Evolutionary conservation across 1,140 invertebrate species (phyloP).

Genomic region (Sarcophaga bullata): DNA sequence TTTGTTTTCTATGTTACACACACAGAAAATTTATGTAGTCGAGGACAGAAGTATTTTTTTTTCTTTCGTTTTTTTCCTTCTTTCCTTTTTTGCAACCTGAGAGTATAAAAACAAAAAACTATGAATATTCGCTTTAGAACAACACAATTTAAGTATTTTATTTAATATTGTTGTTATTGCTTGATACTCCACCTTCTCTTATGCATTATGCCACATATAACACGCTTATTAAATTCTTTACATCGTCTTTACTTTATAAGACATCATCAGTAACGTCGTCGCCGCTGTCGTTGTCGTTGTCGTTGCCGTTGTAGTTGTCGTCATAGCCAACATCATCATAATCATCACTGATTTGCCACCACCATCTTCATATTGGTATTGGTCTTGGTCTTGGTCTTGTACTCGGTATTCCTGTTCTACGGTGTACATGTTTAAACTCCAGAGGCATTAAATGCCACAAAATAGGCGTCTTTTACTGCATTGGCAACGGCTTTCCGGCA

Average conservation of each 20-base stretch:
- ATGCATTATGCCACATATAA: not conserved
- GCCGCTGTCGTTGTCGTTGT: not conserved
- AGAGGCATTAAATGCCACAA: slow-evolving; percentile 26
- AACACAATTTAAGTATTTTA: not conserved
- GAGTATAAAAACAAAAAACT: no score
- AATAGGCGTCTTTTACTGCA: slow-evolving; percentile 21
- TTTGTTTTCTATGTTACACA: no score
- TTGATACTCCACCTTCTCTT: not conserved
- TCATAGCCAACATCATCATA: not conserved
- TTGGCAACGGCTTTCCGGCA: slow-evolving; percentile 25
- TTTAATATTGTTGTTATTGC: not conserved
- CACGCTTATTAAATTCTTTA: not conserved
- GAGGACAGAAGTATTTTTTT: no score
- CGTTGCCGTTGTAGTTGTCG: not conserved
- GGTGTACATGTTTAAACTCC: not conserved
- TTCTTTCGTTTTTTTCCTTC: no score
- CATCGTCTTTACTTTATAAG: no score
- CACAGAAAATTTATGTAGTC: no score
- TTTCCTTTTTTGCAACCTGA: no score
- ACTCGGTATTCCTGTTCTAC: not conserved
- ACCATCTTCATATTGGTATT: no score
- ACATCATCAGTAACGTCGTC: not conserved
- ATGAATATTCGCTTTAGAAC: no score
- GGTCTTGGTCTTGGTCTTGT: not conserved
- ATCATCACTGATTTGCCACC: not conserved